These are phyloP conservation scores for Drosophila histrio DNA, from an alignment of 2,888 invertebrate genomes.

Conservation along the genomic window DNA sequence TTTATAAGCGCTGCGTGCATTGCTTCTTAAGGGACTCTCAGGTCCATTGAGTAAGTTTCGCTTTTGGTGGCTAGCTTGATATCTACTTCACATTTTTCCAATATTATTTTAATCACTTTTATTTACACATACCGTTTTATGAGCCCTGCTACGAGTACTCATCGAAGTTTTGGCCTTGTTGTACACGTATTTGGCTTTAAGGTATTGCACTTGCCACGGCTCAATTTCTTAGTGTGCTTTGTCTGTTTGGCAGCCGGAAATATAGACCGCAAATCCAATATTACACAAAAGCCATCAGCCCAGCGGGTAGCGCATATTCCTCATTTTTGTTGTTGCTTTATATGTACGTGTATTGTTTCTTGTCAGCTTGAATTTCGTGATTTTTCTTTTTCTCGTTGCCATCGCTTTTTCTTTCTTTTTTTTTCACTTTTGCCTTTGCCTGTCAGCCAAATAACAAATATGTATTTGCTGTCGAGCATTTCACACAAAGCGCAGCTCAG, in stretches of 20 bases:
- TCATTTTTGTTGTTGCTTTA: constrained; percentile 13
- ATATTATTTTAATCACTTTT: constrained; percentile 76
- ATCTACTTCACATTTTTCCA: constrained; percentile 25
- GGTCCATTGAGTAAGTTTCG: constrained; percentile 22
- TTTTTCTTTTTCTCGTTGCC: constrained; percentile 54
- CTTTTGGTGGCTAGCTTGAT: constrained; percentile 10
- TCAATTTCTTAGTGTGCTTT: constrained; percentile 39
- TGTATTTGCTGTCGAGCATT: constrained; percentile 39
- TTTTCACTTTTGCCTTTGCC: constrained; percentile 28
- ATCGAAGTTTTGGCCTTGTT: constrained; percentile 3
- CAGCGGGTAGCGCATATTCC: constrained; percentile 46
- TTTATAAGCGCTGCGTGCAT: constrained; percentile 59
- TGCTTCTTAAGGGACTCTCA: constrained; percentile 47
- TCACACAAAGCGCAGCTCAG: constrained; percentile 32
- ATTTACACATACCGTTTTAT: constrained; percentile 48
- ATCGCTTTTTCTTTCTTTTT: not conserved
- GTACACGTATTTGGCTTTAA: constrained; percentile 5
- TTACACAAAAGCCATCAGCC: constrained; percentile 63
- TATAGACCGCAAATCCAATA: constrained; percentile 67
- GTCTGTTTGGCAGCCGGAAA: constrained; percentile 50
- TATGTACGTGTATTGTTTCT: constrained; percentile 64
- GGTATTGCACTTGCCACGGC: constrained; percentile 20
- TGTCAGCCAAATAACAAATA: constrained; percentile 70
- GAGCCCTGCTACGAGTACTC: constrained; percentile 8
- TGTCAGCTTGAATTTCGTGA: constrained; percentile 68